phyloP scores from a whole-genome alignment of 2,113 vertebrate genomes.

The Phylloscopus trochilus region DNA sequence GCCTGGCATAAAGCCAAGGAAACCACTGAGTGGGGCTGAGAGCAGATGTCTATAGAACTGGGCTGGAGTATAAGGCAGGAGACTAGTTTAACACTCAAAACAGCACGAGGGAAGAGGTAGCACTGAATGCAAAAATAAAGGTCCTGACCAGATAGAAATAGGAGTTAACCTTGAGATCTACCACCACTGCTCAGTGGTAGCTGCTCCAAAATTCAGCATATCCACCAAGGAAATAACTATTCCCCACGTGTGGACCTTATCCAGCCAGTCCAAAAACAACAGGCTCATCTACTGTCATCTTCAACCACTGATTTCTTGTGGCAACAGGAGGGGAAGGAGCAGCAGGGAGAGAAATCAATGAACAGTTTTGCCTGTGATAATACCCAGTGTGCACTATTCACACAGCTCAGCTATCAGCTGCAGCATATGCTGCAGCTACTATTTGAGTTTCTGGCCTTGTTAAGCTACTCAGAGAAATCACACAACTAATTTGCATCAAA shows the following conservation, averaged over 20 bases:
- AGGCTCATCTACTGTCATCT: background rate
- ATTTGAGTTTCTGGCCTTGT: background rate
- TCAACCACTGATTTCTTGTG: background rate
- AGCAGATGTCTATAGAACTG: background rate
- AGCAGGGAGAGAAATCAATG: background rate
- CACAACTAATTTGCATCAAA: background rate
- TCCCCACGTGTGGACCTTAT: background rate
- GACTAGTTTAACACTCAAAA: background rate
- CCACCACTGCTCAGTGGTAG: background rate
- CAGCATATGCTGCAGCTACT: background rate
- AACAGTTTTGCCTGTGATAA: background rate
- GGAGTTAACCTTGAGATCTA: background rate
- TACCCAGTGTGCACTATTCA: background rate
- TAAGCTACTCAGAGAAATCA: background rate
- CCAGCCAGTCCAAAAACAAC: background rate
- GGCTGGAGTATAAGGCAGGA: background rate
- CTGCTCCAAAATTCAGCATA: background rate
- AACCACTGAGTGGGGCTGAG: background rate
- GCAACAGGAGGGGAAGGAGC: background rate
- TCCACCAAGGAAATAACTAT: background rate
- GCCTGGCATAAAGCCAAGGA: background rate
- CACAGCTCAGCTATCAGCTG: background rate
- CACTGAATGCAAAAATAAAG: background rate
- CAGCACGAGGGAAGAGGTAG: background rate
- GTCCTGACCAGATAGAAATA: background rate